Evolutionary conservation across 2,113 vertebrate species (phyloP), one percentile per base, ranked within the genome.

Genomic region (Callopanchax toddi): DNA sequence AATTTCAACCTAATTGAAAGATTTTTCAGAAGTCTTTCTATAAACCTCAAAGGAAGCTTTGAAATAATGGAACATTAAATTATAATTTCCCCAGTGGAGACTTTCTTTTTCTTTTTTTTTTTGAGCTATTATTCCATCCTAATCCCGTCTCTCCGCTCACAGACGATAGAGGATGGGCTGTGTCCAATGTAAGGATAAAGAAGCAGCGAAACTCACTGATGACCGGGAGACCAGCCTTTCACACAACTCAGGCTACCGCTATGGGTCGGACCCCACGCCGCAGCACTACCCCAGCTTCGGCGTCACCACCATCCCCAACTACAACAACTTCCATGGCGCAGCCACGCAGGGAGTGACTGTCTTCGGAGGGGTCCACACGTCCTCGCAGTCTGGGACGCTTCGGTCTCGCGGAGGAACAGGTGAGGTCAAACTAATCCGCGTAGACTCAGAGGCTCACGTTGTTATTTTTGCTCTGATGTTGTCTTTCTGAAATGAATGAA

Each of bases 171-270:
- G 95, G 94, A 99, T 99, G 97, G 97, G 97, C 97, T 99, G 97
- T 94, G 97, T 99, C 94, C 97, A 99, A 98, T 99, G 97, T 92
- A 98, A 98, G 96, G 97, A 98, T 89, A 99, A 99, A 95, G 97
- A 98, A 94, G 95, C 97, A 94, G 95, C 96, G 66, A 99, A 99
- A 96, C 95, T 98, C 89, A 97, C 96, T 2, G 97, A 98, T 3
- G 96, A 98, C 86, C 92, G 96, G 80, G 95, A 98, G 77, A 94
- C 95, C 84, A 96, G 96, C 85, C 92, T 98, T 89, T 94, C 95
- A 40, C 97, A 98, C 92, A 96, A 94, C 87, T 92, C 95, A 25
- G 95, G 97, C 67, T 98, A 96, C 89, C 96, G 97, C 90, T 99
- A 98, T 97, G 97, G 97, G 62, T 94, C 96, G 62, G 96, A 99